Conservation (phyloP, 2,888 invertebrate genomes). For the Idaea biselata region DNA sequence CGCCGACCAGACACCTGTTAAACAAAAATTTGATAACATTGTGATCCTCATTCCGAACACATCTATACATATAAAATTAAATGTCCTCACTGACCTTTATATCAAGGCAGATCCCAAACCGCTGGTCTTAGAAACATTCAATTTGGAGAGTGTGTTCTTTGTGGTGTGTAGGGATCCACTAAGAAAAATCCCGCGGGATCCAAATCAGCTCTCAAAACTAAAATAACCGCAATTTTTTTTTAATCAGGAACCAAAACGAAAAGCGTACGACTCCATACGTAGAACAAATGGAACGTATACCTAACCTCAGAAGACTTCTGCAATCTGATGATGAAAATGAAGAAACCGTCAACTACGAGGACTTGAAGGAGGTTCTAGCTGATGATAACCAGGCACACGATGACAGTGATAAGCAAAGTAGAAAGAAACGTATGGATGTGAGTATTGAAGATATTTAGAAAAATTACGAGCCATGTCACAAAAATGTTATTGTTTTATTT, state of each 20-base stretch:
- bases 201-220: no score
- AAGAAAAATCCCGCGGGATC: no score
- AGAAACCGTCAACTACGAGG: slow-evolving; percentile 49
- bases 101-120: no score
- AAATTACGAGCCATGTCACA: not conserved
- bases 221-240: not conserved
- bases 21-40: no score
- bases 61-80: no score
- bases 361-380: slow-evolving; percentile 48
- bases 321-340: slow-evolving; percentile 50
- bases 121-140: no score
- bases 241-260: slow-evolving; percentile 22
- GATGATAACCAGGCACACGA: slow-evolving; percentile 46
- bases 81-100: no score
- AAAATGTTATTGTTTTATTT: no score
- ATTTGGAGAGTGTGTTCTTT: no score
- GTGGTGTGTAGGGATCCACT: no score
- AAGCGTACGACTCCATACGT: slow-evolving; percentile 6
- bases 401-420: slow-evolving; percentile 41
- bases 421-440: slow-evolving; percentile 38
- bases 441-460: not conserved
- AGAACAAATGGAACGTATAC: slow-evolving; percentile 16
- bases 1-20: no score
- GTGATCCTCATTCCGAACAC: no score
- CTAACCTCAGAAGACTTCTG: slow-evolving; percentile 45